phyloP scores from a whole-genome alignment of 30 jellyfish, hydroid and myxozoan species.

The Hydractinia echinata region DNA sequence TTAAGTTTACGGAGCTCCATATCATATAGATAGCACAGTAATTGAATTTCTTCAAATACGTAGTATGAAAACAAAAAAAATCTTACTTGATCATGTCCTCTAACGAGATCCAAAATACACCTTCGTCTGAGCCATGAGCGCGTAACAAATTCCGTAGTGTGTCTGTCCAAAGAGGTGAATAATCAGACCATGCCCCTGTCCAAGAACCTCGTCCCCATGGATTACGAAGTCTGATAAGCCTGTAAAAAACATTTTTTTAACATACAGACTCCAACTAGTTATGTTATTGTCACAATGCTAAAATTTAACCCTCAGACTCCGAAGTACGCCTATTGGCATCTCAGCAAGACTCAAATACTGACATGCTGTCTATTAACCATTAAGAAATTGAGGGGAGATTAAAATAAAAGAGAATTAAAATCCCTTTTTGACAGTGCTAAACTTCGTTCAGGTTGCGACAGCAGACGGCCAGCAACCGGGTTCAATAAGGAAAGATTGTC shows the following conservation, averaged over 20 bases:
- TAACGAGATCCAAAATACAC: slow-evolving; percentile 92
- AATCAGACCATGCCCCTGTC: slow-evolving; percentile 97
- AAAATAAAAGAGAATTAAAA: no score
- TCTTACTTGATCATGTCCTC: slow-evolving; percentile 78
- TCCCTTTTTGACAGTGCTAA: no score
- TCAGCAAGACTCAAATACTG: not conserved
- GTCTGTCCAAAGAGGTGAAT: slow-evolving; percentile 74
- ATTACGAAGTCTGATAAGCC: slow-evolving; percentile 80
- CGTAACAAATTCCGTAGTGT: slow-evolving; percentile 43
- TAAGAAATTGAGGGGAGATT: not conserved
- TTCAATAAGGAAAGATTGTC: no score
- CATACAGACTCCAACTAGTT: no score
- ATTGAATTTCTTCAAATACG: not conserved
- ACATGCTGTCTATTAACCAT: not conserved
- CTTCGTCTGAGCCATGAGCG: slow-evolving; percentile 97
- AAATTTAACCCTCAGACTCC: no score
- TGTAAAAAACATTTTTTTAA: not conserved
- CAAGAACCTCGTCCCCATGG: slow-evolving; percentile 98
- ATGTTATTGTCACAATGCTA: no score
- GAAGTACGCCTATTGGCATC: no score
- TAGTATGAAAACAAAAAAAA: not conserved
- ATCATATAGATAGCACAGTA: no score
- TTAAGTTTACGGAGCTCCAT: no score
- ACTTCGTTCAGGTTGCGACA: no score
- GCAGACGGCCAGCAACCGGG: no score